Base-by-base conservation (phyloP, 2,888 invertebrate species). In the Leptogaster cylindrica region DNA sequence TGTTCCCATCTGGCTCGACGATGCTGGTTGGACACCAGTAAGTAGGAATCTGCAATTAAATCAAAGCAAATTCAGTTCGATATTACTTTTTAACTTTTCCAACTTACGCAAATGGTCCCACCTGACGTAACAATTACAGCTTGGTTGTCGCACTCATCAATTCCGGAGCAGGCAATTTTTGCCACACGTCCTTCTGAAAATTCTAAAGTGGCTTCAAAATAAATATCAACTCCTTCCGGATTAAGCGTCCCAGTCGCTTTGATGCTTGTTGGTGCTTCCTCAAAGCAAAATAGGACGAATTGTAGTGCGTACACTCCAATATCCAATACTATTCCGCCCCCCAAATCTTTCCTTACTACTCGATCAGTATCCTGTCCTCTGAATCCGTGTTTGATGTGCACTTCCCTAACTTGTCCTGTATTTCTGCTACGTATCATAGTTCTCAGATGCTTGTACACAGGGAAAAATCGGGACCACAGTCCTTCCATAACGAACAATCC, bases 401-500 rank as follows among this genome's bases (percentile, higher is more conserved):
- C 85, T 74, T 88, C 87, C 68, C 83, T 74, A 2, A 91, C 79
- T 1, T 90, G 87, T 2, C 91, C 91, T 55, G 92, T 81, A 64
- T 79, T 83, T 4, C 88, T 88, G 3, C 82, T 75, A 2, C 83
- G 79, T 1, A 93, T 81, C 20, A 65, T 12, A 18, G 39, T 20
- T 2, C 12, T 84, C 51, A 93, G 75, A 68, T 86, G 84, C 16
- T 84, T 78, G 76, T 93, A 92, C 0, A 85, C 84, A 0, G 94
- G 94, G 68, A 92, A 88, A 72, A 84, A 92, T 50, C 93, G 83
- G 1, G 90, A 89, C 94, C 94, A 95, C 25, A 92, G 82, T 0
- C 89, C 94, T 84, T 92, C 92, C 90, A 92, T 91, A 0, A 92
- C 76, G 74, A 93, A 92, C 0, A 89, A 77, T 0, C 88, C 87